These are phyloP conservation scores for Periophthalmodon schlosseri DNA, from an alignment of 2,113 vertebrate genomes.

Conservation along the genomic window DNA sequence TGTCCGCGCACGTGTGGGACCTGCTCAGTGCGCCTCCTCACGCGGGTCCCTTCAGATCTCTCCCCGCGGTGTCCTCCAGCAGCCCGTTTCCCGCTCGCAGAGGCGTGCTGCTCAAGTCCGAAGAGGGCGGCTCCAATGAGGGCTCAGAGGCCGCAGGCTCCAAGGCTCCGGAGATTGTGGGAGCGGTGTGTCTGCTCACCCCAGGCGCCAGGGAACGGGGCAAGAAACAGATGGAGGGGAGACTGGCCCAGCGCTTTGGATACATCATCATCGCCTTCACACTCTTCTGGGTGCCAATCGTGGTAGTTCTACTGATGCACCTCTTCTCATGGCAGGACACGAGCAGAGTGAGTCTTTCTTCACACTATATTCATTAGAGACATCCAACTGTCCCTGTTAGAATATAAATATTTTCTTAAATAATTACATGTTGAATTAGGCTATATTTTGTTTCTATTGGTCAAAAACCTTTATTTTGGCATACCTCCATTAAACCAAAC, in stretches of 20 bases:
- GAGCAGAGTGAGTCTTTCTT: constrained; percentile 47
- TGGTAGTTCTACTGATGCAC: constrained; percentile 53
- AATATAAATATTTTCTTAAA: background rate
- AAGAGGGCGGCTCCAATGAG: constrained; percentile 15
- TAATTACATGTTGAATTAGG: background rate
- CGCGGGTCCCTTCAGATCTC: background rate
- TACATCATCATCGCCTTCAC: constrained; percentile 67
- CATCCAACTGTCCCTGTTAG: background rate
- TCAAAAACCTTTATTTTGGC: background rate
- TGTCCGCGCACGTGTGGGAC: constrained; percentile 23
- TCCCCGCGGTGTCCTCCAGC: background rate
- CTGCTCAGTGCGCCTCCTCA: constrained; percentile 6
- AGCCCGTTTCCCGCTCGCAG: background rate
- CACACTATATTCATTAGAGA: background rate
- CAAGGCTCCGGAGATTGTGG: constrained; percentile 51
- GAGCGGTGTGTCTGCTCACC: constrained; percentile 66
- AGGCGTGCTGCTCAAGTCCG: constrained; percentile 19
- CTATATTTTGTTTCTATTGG: background rate
- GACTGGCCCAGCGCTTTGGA: constrained; percentile 67
- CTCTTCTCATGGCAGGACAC: constrained; percentile 27
- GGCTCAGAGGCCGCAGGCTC: background rate
- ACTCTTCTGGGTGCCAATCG: constrained; percentile 68
- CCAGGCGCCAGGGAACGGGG: constrained; percentile 52
- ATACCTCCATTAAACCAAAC: background rate
- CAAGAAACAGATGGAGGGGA: constrained; percentile 66